These are phyloP conservation scores for Microtus richardsoni DNA, from an alignment of 2,113 vertebrate genomes.

Conservation along the genomic window DNA sequence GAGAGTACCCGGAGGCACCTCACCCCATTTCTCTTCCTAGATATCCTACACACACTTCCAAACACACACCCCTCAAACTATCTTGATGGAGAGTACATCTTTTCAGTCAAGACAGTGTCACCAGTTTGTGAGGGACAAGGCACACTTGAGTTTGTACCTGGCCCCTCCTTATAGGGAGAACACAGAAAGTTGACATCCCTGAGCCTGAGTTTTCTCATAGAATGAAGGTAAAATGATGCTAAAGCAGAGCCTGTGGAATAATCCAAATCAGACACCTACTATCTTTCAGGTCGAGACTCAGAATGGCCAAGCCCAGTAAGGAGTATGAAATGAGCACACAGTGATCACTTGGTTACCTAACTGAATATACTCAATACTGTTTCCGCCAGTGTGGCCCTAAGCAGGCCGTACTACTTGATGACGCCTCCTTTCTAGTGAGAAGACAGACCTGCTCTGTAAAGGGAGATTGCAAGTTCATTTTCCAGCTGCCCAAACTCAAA, in stretches of 20 bases:
- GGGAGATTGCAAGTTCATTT: no score
- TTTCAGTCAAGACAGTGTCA: not conserved
- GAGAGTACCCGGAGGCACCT: not conserved
- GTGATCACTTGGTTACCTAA: not conserved
- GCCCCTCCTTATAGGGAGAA: not conserved
- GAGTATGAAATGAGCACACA: not conserved
- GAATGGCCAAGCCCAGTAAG: not conserved
- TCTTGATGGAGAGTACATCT: not conserved
- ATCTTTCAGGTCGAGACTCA: not conserved
- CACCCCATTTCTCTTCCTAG: accelerated
- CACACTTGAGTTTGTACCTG: not conserved
- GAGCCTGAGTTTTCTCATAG: not conserved
- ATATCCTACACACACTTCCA: not conserved
- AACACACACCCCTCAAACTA: not conserved
- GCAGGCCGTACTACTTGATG: not conserved
- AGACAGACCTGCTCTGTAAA: not conserved
- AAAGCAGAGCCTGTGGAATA: not conserved
- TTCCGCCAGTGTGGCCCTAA: not conserved
- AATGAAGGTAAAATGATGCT: not conserved
- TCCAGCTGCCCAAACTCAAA: no score
- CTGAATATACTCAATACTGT: not conserved
- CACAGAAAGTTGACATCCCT: not conserved
- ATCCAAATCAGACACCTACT: not conserved
- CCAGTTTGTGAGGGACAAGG: not conserved
- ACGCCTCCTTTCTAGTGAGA: no score